These are phyloP conservation scores for Eristalis pertinax DNA, from an alignment of 2,888 invertebrate species.

Conservation along the genomic window DNA sequence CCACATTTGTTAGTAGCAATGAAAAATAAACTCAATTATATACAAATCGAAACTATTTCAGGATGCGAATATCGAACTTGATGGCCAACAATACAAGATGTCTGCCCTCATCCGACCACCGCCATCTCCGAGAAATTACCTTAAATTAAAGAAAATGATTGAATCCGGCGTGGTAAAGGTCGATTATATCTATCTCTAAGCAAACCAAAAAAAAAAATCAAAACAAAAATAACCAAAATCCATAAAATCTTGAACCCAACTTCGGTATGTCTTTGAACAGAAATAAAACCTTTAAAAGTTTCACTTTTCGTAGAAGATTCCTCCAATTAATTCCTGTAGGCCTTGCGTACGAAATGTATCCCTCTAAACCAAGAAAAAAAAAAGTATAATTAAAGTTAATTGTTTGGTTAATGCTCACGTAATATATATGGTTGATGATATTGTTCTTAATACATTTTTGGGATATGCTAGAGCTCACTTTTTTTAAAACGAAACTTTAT, in stretches of 20 bases:
- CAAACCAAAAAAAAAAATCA: neutral
- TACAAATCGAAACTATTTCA: constrained; percentile 57
- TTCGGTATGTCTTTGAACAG: neutral
- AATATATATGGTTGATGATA: neutral
- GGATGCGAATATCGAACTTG: constrained; percentile 60
- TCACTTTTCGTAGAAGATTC: neutral
- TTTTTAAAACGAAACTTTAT: neutral
- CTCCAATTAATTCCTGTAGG: neutral
- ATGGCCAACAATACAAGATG: constrained; percentile 77
- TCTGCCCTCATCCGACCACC: constrained; percentile 78
- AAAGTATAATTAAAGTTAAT: neutral
- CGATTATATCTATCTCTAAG: constrained; percentile 77
- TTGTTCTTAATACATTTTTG: neutral
- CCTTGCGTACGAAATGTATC: neutral
- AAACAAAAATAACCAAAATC: neutral
- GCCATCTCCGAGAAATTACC: constrained; percentile 78
- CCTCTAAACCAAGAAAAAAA: neutral
- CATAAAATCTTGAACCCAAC: neutral
- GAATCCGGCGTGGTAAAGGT: constrained; percentile 78
- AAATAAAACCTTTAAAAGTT: neutral
- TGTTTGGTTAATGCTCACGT: neutral
- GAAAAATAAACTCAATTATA: neutral
- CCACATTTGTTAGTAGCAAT: neutral
- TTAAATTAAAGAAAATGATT: constrained; percentile 79
- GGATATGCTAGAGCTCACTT: neutral